phyloP scores from a whole-genome alignment of 2,888 invertebrate species.

The Protonemura montana region DNA sequence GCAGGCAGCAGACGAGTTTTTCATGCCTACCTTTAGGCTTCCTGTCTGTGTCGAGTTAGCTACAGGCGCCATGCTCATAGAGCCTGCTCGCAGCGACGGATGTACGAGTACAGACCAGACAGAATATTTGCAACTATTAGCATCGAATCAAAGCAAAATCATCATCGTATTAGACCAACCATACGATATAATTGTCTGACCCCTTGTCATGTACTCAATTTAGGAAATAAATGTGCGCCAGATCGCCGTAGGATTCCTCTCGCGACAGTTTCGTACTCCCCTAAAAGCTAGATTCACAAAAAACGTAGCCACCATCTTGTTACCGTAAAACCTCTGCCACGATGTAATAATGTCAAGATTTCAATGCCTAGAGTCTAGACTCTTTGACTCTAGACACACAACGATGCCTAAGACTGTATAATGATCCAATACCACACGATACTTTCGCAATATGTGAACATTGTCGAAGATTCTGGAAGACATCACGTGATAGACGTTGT shows the following conservation, averaged over 20 bases:
- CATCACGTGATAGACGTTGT: background rate
- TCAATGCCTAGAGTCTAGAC: background rate
- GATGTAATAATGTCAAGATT: background rate
- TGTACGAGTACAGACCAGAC: background rate
- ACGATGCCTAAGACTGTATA: background rate
- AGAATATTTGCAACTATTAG: slow-evolving; percentile 4
- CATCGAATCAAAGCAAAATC: background rate
- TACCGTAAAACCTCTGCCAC: background rate
- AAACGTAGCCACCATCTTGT: background rate
- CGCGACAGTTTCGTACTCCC: no score
- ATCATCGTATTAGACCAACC: background rate
- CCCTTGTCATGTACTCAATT: background rate
- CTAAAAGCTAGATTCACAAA: background rate
- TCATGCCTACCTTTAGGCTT: slow-evolving; percentile 9
- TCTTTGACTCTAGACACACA: background rate
- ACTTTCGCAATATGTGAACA: background rate
- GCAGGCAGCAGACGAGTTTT: background rate
- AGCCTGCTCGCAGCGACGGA: background rate
- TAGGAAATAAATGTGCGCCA: no score
- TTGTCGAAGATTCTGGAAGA: background rate
- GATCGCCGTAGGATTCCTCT: no score
- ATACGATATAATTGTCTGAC: background rate
- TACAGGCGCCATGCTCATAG: background rate
- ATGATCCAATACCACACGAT: background rate
- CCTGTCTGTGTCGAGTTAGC: background rate